Percentiles rank a stretch among this genome's conserved stretches.
phyloP scores from a whole-genome alignment of 1,140 invertebrate species.

The Caenorhabditis remanei region DNA sequence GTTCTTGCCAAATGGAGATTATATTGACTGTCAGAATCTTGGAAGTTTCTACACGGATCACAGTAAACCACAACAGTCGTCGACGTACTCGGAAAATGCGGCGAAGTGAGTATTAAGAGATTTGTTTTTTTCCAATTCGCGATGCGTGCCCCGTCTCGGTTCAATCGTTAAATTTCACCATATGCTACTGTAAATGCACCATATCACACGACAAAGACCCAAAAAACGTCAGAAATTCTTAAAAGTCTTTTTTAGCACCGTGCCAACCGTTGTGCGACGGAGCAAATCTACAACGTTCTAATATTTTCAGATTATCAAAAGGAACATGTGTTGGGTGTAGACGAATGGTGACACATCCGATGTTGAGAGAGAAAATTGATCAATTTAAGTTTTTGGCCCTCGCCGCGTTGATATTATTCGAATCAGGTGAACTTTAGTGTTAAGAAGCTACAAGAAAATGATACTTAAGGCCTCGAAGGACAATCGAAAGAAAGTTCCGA shows the following conservation, averaged over 20 bases:
- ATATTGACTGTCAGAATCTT: constrained; percentile 12
- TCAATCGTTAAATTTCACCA: too few species aligned
- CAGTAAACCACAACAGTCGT: neutral
- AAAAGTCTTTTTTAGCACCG: too few species aligned
- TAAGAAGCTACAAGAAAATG: neutral
- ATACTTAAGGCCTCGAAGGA: neutral
- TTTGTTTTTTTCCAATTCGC: too few species aligned
- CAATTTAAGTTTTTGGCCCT: constrained; percentile 15
- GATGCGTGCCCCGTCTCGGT: too few species aligned
- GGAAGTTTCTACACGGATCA: neutral
- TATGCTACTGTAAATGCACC: too few species aligned
- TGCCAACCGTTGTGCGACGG: too few species aligned
- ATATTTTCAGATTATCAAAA: constrained; percentile 3
- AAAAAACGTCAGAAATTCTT: too few species aligned
- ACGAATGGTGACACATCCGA: neutral
- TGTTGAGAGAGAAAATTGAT: constrained; percentile 9
- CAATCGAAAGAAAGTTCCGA: neutral
- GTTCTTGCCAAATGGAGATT: constrained; percentile 19
- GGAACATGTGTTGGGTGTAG: constrained; percentile 1
- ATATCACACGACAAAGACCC: too few species aligned
- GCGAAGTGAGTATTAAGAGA: neutral
- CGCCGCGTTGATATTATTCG: neutral
- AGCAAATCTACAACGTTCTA: too few species aligned
- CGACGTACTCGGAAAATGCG: neutral
- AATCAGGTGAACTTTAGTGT: neutral